Evolutionary conservation across 2,797 vertebrate species (phyloP).

Genomic region (Clarias platycephalus): DNA sequence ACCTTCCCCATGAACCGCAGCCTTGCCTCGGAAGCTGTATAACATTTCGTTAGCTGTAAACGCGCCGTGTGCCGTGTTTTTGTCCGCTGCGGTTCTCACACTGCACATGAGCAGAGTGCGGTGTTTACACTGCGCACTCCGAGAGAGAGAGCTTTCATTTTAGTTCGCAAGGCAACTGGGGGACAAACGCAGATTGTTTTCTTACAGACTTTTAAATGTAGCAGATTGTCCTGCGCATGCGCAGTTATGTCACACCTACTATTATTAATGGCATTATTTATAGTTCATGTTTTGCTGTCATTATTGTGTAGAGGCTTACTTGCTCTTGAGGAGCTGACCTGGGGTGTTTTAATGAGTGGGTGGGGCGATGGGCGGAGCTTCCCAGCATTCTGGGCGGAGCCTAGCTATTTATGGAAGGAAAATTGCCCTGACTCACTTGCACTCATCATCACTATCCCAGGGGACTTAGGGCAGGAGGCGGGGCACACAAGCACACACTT

Average conservation of each 20-base stretch:
- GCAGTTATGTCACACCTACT: neutral
- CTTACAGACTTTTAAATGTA: neutral
- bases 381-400: neutral
- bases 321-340: neutral
- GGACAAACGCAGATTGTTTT: neutral
- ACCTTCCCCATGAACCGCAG: neutral
- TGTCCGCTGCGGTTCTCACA: neutral
- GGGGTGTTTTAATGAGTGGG: neutral
- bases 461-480: no score
- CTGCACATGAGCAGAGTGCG: neutral
- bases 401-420: neutral
- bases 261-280: neutral
- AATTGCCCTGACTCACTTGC: no score
- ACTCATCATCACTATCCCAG: no score
- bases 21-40: neutral
- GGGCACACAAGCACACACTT: no score
- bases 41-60: no score
- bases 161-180: neutral
- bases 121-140: slow-evolving; percentile 44
- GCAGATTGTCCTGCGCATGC: neutral
- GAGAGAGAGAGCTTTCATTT: slow-evolving; percentile 37
- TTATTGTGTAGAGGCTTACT: neutral
- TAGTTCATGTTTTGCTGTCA: neutral
- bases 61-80: neutral
- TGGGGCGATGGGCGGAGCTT: neutral